A percentile compares a stretch with the other conserved stretches of the same genome.
phyloP scores from a whole-genome alignment of 1,140 invertebrate genomes.

The Neodiprion virginianus region DNA sequence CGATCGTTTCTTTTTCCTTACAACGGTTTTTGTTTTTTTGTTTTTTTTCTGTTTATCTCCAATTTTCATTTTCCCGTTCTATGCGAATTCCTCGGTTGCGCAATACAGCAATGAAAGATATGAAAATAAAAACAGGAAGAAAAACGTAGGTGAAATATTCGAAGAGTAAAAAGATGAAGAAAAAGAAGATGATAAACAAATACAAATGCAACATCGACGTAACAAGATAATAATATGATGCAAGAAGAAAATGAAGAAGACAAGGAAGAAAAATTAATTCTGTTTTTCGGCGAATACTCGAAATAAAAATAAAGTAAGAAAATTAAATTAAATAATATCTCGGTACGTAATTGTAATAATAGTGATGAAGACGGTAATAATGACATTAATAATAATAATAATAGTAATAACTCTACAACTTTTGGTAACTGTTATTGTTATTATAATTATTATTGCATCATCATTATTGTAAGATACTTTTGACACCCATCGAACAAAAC shows the following conservation, averaged over 20 bases:
- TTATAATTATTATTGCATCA: too few relatives aligned
- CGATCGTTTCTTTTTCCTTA: neutral
- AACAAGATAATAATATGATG: too few relatives aligned
- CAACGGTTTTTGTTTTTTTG: neutral
- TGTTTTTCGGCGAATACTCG: constrained; percentile 46
- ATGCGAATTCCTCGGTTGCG: constrained; percentile 44
- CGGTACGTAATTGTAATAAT: too few relatives aligned
- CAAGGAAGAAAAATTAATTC: constrained; percentile 44
- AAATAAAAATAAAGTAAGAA: constrained; percentile 5
- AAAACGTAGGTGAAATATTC: constrained; percentile 25
- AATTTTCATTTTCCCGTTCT: constrained; percentile 33
- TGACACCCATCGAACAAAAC: too few relatives aligned
- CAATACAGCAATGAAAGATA: constrained; percentile 34
- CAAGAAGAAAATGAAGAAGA: neutral
- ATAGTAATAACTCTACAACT: constrained; percentile 12
- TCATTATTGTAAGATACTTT: too few relatives aligned
- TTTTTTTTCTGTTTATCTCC: constrained; percentile 1
- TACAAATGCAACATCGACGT: too few relatives aligned
- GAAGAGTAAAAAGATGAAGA: neutral
- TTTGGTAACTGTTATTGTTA: too few relatives aligned
- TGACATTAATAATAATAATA: neutral
- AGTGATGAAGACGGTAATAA: neutral
- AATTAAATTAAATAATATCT: neutral
- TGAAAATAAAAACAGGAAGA: constrained; percentile 23
- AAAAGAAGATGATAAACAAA: neutral